A percentile compares a stretch with the other conserved stretches of the same genome.
These are phyloP conservation scores for Synanthedon vespiformis DNA, from an alignment of 2,888 invertebrate genomes.

Conservation along the genomic window DNA sequence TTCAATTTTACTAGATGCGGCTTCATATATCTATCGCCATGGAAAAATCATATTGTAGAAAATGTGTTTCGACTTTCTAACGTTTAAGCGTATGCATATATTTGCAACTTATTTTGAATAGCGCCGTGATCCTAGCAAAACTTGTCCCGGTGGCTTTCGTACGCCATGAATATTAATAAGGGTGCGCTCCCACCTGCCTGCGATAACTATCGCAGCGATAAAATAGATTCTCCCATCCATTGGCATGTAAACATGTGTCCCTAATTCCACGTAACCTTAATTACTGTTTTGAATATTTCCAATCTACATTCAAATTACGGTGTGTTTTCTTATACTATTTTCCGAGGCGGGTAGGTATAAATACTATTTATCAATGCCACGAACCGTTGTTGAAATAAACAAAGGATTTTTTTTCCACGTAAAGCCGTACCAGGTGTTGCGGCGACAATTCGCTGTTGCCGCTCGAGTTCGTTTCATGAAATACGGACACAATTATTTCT, in stretches of 20 bases:
- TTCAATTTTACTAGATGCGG: no score
- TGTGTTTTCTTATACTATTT: neutral
- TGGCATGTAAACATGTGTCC: constrained; percentile 6
- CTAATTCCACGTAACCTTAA: constrained; percentile 15
- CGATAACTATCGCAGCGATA: constrained; percentile 38
- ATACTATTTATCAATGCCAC: neutral
- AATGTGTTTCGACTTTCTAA: no score
- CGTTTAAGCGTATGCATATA: constrained; percentile 7
- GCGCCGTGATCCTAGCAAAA: constrained; percentile 24
- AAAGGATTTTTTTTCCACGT: neutral
- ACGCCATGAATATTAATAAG: constrained; percentile 62
- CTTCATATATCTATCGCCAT: no score
- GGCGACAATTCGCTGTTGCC: neutral
- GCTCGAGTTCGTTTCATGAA: neutral
- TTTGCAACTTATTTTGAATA: constrained; percentile 27
- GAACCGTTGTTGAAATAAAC: neutral
- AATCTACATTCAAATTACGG: constrained; percentile 13
- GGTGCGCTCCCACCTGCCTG: constrained; percentile 32
- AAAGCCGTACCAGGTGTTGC: neutral
- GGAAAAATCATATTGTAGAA: no score
- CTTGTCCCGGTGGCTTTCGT: constrained; percentile 32
- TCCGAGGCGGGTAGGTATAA: neutral
- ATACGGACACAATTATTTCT: no score
- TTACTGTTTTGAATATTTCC: constrained; percentile 27
- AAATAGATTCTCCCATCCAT: constrained; percentile 25